phyloP scores from a whole-genome alignment of 2,888 invertebrate species.

The Parascotia fuliginaria region DNA sequence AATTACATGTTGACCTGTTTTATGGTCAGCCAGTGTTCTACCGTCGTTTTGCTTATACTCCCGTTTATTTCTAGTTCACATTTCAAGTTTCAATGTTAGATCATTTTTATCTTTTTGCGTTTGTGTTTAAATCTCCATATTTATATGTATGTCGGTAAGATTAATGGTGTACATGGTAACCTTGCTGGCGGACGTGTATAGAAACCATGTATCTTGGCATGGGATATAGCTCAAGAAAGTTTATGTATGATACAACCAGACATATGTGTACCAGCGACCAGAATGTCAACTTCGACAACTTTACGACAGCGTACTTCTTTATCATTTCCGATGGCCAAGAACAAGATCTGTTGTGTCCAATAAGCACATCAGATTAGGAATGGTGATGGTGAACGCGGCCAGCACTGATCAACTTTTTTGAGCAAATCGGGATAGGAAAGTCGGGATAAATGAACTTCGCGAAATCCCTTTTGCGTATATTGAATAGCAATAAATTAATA shows the following conservation, averaged over 20 bases:
- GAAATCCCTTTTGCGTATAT: slow-evolving; percentile 4
- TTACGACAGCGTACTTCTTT: slow-evolving; percentile 50
- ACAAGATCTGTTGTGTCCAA: slow-evolving; percentile 47
- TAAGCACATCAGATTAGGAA: slow-evolving; percentile 47
- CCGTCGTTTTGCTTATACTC: slow-evolving; percentile 14
- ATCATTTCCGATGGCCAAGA: slow-evolving; percentile 53
- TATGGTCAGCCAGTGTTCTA: slow-evolving; percentile 38
- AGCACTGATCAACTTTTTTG: slow-evolving; percentile 34
- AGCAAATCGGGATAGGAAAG: slow-evolving; percentile 27
- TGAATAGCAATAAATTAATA: background rate
- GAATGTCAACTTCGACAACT: slow-evolving; percentile 43
- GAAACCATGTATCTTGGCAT: slow-evolving; percentile 30
- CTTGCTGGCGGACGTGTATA: slow-evolving; percentile 18
- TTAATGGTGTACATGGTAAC: slow-evolving; percentile 15
- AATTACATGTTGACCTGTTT: slow-evolving; percentile 48
- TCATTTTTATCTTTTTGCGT: slow-evolving; percentile 16
- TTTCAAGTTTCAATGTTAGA: slow-evolving; percentile 23
- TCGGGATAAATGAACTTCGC: slow-evolving; percentile 19
- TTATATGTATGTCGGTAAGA: slow-evolving; percentile 4
- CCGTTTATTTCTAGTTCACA: slow-evolving; percentile 32
- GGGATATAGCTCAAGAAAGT: slow-evolving; percentile 36
- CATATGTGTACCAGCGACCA: slow-evolving; percentile 42
- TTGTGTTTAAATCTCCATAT: slow-evolving; percentile 20
- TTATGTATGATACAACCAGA: slow-evolving; percentile 41
- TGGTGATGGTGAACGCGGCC: slow-evolving; percentile 28